Conservation (phyloP, 2,888 invertebrate species). For the Himalopsyche tibetana region DNA sequence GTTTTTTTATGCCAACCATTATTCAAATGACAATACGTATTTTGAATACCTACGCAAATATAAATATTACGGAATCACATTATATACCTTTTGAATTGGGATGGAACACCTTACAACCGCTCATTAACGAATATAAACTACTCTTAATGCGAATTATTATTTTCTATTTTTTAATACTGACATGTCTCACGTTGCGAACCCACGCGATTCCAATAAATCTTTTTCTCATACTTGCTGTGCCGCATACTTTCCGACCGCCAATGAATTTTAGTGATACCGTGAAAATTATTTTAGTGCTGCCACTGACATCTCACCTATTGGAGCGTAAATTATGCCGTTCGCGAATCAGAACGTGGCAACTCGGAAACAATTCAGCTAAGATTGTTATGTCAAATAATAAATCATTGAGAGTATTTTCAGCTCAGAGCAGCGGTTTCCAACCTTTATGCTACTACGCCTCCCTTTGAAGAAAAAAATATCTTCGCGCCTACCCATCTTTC, state of each 20-base stretch:
- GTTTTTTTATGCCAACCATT: not conserved
- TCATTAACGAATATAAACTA: conserved; percentile 9
- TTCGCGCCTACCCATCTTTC: too few species aligned
- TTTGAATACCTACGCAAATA: conserved; percentile 3
- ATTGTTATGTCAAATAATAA: not conserved
- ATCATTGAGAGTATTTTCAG: too few species aligned
- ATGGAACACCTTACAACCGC: not conserved
- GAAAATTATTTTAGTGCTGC: conserved; percentile 26
- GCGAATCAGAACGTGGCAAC: not conserved
- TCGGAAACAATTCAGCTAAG: not conserved
- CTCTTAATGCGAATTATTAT: conserved; percentile 9
- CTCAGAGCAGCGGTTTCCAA: too few species aligned
- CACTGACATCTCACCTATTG: conserved; percentile 32
- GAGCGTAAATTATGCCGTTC: not conserved
- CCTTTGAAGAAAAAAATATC: too few species aligned
- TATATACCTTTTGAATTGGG: not conserved
- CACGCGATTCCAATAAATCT: not conserved
- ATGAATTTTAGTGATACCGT: conserved; percentile 18
- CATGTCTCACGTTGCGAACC: not conserved
- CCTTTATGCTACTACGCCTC: too few species aligned
- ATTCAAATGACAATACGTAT: not conserved
- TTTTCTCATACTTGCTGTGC: not conserved
- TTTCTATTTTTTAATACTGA: not conserved
- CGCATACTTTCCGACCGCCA: not conserved
- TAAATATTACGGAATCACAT: not conserved